Base-by-base conservation (phyloP, 37 sponge, comb jelly and placozoan species). In the Spongia lamella region DNA sequence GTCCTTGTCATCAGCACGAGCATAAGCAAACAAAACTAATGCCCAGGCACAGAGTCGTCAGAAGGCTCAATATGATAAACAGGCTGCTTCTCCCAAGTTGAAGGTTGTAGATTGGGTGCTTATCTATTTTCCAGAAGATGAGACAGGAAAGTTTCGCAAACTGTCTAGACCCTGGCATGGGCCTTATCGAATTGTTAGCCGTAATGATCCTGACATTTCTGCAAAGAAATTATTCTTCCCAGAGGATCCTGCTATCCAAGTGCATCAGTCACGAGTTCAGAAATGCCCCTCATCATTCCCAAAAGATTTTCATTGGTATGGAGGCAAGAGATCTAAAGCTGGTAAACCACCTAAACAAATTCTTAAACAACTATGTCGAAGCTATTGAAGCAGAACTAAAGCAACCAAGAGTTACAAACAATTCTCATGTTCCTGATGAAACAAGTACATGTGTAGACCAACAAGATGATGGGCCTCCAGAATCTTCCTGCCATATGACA, bases 131-230 rank as follows among this genome's bases (percentile, higher is more conserved):
- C 74, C 74, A 11, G 26, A 57, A 14, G 74, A 72, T 54, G 74
- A 72, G 58, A 66, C 43, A 1, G 77, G 83, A 20, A 75, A 76
- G 65, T 17, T 33, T 20, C 19, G 83, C 47, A 82, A 82, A 30
- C 59, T 82, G 11, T 82, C 83, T 3, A 0, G 83, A 47, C 83
- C 77, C 24, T 82, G 83, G 83, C 64, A 65, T 52, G 53, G 83
- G 4, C 83, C 83, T 6, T 78, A 70, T 25, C 9, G 73, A 1
- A 30, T 78, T 16, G 7, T 38, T 1, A 13, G 31, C 1, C 1
- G 24, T 1, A n/a, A 56, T 21, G 70, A 83, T 20, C 69, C 68
- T 25, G 68, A 76, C 36, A 21, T 59, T 0, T 31, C 37, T 60
- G 72, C 38, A 4, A 17, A 38, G 0, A 67, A 66, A 21, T 61